A percentile compares a stretch with the other conserved stretches of the same genome.
Evolutionary conservation across 2,113 vertebrate genomes (phyloP).

Genomic region (Gadus chalcogrammus): DNA sequence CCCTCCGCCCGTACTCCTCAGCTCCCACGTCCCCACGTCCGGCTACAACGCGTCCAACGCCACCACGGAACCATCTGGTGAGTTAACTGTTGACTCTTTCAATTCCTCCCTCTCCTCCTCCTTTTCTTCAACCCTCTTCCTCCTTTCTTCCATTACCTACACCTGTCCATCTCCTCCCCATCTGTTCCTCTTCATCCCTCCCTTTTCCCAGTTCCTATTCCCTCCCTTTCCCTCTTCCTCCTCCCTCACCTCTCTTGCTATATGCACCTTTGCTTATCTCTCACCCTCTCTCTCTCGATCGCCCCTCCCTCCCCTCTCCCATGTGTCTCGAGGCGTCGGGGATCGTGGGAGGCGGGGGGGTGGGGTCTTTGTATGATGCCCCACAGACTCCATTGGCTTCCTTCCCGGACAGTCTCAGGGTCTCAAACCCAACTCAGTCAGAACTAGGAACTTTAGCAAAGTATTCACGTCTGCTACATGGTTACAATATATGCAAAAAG

Average conservation of each 20-base stretch:
- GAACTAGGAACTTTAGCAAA: conserved; percentile 15
- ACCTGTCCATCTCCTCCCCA: neutral
- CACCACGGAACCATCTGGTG: conserved; percentile 53
- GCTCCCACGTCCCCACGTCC: conserved; percentile 41
- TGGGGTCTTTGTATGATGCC: conserved; percentile 15
- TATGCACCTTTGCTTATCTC: neutral
- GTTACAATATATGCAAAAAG: no score
- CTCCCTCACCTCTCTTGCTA: neutral
- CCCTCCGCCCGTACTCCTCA: conserved; percentile 39
- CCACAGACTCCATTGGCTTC: conserved; percentile 32
- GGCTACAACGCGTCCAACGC: conserved; percentile 43
- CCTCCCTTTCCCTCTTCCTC: conserved; percentile 10
- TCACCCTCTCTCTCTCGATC: conserved; percentile 9
- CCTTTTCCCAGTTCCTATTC: conserved; percentile 8
- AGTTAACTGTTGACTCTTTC: conserved; percentile 27
- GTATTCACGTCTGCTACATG: no score
- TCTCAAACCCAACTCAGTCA: conserved; percentile 4
- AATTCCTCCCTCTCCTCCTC: neutral
- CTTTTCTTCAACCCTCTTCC: neutral
- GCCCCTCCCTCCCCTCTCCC: conserved; percentile 12
- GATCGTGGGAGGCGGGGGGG: conserved; percentile 30
- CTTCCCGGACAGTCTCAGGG: conserved; percentile 16
- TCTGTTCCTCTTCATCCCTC: neutral
- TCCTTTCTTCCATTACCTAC: neutral
- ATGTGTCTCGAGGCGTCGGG: conserved; percentile 16